These are phyloP conservation scores for Aramus guarauna DNA, from an alignment of 2,113 vertebrate species.

Conservation along the genomic window DNA sequence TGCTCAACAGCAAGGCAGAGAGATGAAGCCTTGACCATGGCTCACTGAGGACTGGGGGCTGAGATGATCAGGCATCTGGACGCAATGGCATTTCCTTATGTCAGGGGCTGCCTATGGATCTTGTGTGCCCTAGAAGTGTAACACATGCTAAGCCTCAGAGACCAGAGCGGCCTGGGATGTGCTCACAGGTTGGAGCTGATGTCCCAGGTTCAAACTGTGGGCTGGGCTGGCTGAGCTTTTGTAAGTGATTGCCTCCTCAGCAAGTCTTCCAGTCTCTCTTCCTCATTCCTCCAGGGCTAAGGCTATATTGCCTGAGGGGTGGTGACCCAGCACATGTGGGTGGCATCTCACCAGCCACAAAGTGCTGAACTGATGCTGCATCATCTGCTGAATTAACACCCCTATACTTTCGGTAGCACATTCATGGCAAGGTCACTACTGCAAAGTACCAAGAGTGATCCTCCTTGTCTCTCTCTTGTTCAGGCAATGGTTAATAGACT, in stretches of 20 bases:
- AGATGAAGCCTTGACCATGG: background rate
- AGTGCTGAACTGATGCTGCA: background rate
- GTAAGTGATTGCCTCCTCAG: background rate
- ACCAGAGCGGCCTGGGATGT: too few species aligned
- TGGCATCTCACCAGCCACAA: background rate
- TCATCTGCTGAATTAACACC: background rate
- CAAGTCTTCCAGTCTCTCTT: background rate
- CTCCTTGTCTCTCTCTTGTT: background rate
- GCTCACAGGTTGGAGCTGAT: background rate
- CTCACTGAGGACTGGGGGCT: background rate
- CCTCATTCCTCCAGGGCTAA: background rate
- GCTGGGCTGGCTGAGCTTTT: background rate
- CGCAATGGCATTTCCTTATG: background rate
- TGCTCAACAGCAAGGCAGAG: background rate
- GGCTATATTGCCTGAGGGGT: too few species aligned
- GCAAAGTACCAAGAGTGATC: background rate
- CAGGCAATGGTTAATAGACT: background rate
- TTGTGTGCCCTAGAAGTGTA: background rate
- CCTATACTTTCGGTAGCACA: background rate
- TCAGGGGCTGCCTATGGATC: background rate
- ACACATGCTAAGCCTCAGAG: background rate
- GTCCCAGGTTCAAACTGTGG: rapidly evolving
- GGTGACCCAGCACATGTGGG: background rate
- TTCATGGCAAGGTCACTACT: background rate
- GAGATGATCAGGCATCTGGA: background rate